Evolutionary conservation across 2,113 vertebrate genomes (phyloP).

Genomic region (Myrmecobius fasciatus): DNA sequence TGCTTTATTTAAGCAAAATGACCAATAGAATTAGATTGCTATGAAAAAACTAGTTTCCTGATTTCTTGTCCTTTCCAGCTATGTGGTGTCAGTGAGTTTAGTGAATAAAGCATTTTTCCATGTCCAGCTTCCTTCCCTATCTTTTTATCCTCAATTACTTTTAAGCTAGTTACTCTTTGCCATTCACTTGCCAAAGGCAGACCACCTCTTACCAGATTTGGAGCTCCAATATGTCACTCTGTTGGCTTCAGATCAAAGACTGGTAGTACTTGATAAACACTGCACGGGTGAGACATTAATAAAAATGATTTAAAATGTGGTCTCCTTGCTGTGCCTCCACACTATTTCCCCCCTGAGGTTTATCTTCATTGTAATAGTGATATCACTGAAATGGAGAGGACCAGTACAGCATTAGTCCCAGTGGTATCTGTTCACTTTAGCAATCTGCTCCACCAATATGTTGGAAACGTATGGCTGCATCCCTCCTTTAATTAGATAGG

Average conservation of each 20-base stretch:
- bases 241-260: conserved; percentile 26
- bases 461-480: conserved; percentile 9
- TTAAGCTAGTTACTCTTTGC: neutral
- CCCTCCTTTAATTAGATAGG: neutral
- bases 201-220: conserved; percentile 21
- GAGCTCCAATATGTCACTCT: conserved; percentile 6
- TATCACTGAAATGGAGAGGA: conserved; percentile 36
- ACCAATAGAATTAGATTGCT: neutral
- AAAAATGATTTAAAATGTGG: conserved; percentile 39
- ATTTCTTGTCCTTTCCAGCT: neutral
- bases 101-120: neutral
- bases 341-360: neutral
- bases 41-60: neutral
- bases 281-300: conserved; percentile 19
- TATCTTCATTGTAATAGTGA: conserved; percentile 16
- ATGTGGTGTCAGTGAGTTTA: neutral
- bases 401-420: neutral
- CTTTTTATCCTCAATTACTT: conserved; percentile 16
- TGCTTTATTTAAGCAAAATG: neutral
- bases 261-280: neutral
- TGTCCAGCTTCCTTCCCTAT: neutral
- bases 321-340: neutral
- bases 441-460: conserved; percentile 12
- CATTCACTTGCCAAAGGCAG: neutral
- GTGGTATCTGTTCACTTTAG: conserved; percentile 47